Evolutionary conservation across 2,888 invertebrate genomes (phyloP).

Genomic region (Lasioglossum morio): DNA sequence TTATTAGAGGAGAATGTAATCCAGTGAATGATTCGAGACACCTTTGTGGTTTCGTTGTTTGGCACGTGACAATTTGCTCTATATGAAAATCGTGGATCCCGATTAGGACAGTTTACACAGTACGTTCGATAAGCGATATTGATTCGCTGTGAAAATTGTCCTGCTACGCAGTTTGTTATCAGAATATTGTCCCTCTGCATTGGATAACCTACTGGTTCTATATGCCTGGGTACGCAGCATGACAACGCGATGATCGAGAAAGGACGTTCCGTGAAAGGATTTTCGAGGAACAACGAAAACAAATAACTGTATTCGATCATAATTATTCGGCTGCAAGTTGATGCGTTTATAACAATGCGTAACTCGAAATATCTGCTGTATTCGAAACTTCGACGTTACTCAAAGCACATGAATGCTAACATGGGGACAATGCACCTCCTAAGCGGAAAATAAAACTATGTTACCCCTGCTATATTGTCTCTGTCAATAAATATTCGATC

Average conservation of each 20-base stretch:
- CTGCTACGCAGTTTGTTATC: conserved; percentile 46
- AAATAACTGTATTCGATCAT: background rate
- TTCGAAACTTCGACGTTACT: background rate
- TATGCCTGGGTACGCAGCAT: background rate
- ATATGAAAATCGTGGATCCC: background rate
- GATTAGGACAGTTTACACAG: conserved; percentile 44
- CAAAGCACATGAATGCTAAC: background rate
- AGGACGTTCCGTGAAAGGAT: background rate
- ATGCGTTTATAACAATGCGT: background rate
- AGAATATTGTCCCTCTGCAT: conserved; percentile 36
- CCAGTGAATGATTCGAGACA: background rate
- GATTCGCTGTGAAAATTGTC: conserved; percentile 55
- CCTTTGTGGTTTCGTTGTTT: background rate
- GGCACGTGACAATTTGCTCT: background rate
- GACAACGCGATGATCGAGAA: conserved; percentile 12
- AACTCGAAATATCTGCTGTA: background rate
- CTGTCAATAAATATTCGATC: background rate
- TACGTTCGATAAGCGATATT: conserved; percentile 58
- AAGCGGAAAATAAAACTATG: background rate
- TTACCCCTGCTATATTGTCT: background rate
- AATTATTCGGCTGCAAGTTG: background rate
- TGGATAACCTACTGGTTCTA: conserved; percentile 19
- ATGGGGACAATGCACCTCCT: background rate
- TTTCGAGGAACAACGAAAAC: background rate
- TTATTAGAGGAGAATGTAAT: background rate